Conservation (phyloP, 2,888 invertebrate species). For the Meteorus colon region DNA sequence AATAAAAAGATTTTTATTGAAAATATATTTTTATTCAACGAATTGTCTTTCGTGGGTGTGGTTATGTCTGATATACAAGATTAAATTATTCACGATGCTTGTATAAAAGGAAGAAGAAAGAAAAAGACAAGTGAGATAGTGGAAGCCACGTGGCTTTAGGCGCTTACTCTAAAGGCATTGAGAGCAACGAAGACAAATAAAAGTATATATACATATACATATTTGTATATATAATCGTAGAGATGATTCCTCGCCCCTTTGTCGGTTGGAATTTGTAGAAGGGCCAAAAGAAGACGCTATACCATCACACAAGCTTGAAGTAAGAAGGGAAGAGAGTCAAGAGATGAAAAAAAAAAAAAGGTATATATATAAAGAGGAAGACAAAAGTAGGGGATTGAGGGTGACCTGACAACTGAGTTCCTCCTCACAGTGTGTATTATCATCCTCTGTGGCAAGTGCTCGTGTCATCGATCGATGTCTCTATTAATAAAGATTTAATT, state of each 20-base stretch:
- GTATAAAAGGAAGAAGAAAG: neutral
- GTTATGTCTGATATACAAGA: neutral
- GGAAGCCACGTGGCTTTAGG: slow-evolving; percentile 16
- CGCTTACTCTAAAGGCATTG: neutral
- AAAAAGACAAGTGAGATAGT: neutral
- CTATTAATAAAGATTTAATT: slow-evolving; percentile 52
- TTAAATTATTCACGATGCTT: neutral
- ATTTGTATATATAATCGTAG: neutral
- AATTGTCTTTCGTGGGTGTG: slow-evolving; percentile 24
- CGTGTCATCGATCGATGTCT: slow-evolving; percentile 43
- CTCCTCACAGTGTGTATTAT: neutral
- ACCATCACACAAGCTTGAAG: neutral
- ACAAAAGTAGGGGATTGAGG: slow-evolving; percentile 19
- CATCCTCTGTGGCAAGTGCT: slow-evolving; percentile 5
- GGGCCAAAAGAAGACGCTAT: slow-evolving; percentile 7
- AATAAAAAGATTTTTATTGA: neutral
- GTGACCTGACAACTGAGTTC: neutral
- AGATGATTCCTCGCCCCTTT: slow-evolving; percentile 22
- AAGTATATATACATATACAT: slow-evolving; percentile 3
- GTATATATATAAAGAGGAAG: neutral
- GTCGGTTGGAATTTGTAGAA: slow-evolving; percentile 23
- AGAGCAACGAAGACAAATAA: slow-evolving; percentile 14
- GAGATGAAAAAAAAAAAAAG: too few species aligned
- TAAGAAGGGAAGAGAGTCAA: neutral
- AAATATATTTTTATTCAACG: slow-evolving; percentile 4